Base-by-base conservation (phyloP, 2,113 vertebrate species). In the Callipepla californica region DNA sequence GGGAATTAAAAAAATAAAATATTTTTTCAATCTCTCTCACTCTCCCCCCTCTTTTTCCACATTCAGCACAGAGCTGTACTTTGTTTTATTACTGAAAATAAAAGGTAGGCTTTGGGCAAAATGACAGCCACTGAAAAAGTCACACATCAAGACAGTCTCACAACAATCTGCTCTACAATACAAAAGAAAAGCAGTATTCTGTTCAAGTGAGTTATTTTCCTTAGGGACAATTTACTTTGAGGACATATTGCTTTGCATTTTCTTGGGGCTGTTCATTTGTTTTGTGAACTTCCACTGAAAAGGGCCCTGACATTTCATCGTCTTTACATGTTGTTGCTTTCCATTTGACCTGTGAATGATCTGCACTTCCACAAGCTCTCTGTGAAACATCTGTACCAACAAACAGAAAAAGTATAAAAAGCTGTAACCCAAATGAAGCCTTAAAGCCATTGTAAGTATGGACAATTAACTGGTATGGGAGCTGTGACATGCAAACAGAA, bases 1-100 rank as follows among this genome's bases (percentile, higher is more conserved):
- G 48, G 45, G 66, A 93, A 83, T 51, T 76, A 75, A 26, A 89
- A 89, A 94, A 72, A 93, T 36, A 87, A 87, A 83, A 44, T 59
- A 77, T 77, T 74, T 96, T 80, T 85, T 77, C 42, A 44, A 3
- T 22, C 15, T 63, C 32, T 28, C n/a, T 40, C 4, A 0, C 17
- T 66, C 26, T 55, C 30, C 48, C n/a, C 5, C 20, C 6, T 3
- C 40, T 55, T 81, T 47, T 77, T 47, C 67, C 30, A 70, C 32
- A n/a, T 57, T 77, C 62, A 79, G n/a, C 55, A 58, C 5, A 67
- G 53, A 79, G 63, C 34, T 83, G 9, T 42, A 62, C 22, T 19
- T 13, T 36, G 36, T 69, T 90, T 93, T 62, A 83, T 20, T 45
- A 55, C 42, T 38, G 57, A 80, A 79, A 85, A 84, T 44, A 74